phyloP scores from a whole-genome alignment of 2,888 invertebrate genomes.

The Lithophane socia region DNA sequence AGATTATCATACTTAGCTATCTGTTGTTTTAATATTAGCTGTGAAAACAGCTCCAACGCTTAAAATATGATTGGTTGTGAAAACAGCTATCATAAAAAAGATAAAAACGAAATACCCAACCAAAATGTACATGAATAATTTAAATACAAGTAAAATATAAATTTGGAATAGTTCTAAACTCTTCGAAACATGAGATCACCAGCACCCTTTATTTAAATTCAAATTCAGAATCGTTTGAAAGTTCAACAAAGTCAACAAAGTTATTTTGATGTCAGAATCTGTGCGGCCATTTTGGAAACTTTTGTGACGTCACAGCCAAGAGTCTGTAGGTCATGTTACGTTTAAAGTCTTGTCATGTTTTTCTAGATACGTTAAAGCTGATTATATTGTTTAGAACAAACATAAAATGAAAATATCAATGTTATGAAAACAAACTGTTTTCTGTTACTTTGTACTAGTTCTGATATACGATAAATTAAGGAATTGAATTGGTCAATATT shows the following conservation, averaged over 20 bases:
- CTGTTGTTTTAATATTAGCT: background rate
- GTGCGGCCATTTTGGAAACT: conserved; percentile 54
- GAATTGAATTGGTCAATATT: too few relatives aligned
- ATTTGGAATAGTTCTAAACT: conserved; percentile 25
- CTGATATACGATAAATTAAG: too few relatives aligned
- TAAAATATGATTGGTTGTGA: background rate
- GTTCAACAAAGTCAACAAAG: conserved; percentile 56
- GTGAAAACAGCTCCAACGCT: background rate
- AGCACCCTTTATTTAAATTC: conserved; percentile 52
- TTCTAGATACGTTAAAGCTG: background rate
- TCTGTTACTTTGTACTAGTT: too few relatives aligned
- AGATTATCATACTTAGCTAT: background rate
- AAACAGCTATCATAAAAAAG: background rate
- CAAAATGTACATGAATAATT: conserved; percentile 1
- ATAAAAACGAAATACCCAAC: background rate
- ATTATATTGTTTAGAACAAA: conserved; percentile 14
- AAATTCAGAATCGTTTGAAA: conserved; percentile 39
- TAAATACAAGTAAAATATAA: conserved; percentile 9
- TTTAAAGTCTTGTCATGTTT: conserved; percentile 31
- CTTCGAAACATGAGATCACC: conserved; percentile 30
- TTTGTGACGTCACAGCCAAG: conserved; percentile 42
- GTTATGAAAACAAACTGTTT: too few relatives aligned
- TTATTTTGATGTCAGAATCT: conserved; percentile 50
- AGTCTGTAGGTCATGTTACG: conserved; percentile 26
- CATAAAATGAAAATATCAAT: background rate